These are phyloP conservation scores for Anguilla megastoma DNA, from an alignment of 2,797 vertebrate genomes.

Conservation along the genomic window DNA sequence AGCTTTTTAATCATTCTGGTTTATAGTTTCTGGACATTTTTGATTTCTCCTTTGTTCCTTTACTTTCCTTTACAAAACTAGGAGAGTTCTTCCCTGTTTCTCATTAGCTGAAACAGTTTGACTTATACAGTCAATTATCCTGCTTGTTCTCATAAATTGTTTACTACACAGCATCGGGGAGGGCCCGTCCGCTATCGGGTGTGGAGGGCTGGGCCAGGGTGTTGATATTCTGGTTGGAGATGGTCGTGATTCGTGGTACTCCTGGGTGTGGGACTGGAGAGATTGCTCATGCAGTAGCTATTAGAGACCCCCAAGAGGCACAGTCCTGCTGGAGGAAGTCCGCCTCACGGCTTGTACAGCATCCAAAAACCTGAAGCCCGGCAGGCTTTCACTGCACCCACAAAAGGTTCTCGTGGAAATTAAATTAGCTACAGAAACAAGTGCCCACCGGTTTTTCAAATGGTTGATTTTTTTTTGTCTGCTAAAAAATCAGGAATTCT, in stretches of 20 bases:
- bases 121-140: conserved; percentile 27
- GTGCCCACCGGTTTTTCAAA: conserved; percentile 13
- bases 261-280: background rate
- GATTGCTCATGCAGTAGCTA: background rate
- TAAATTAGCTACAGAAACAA: conserved; percentile 20
- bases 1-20: background rate
- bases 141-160: conserved; percentile 23
- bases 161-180: background rate
- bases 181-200: background rate
- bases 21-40: background rate
- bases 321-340: background rate
- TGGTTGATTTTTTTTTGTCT: background rate
- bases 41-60: background rate
- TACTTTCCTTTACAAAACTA: background rate
- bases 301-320: background rate
- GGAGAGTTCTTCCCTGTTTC: background rate
- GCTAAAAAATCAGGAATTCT: conserved; percentile 14
- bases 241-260: background rate
- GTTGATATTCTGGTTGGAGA: conserved; percentile 14
- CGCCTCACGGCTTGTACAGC: background rate
- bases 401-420: conserved; percentile 19
- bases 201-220: background rate
- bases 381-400: background rate
- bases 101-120: background rate
- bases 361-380: background rate